Conservation (phyloP, 2,888 invertebrate species). For the Athalia rosae region DNA sequence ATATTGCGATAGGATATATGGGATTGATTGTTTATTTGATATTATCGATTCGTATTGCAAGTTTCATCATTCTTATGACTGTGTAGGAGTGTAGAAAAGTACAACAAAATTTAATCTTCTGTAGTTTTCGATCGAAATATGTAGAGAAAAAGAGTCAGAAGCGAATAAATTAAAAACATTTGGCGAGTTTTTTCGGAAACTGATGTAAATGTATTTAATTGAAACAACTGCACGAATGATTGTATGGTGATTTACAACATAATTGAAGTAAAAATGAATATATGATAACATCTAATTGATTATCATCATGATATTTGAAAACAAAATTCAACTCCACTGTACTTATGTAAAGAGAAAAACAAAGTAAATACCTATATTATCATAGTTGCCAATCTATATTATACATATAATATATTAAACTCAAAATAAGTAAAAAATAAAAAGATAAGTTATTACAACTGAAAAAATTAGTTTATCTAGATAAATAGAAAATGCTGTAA, state of each 20-base stretch:
- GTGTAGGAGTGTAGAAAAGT: conserved; percentile 9
- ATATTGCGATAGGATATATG: no score
- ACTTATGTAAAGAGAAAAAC: conserved; percentile 59
- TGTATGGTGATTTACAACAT: not conserved
- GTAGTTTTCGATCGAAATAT: not conserved
- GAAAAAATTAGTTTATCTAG: conserved; percentile 30
- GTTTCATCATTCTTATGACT: not conserved
- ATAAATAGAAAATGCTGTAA: conserved; percentile 36
- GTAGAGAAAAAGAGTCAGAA: not conserved
- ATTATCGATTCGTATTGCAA: not conserved
- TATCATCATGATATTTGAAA: conserved; percentile 40
- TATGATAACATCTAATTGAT: not conserved
- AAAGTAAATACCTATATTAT: conserved; percentile 14
- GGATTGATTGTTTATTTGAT: not conserved
- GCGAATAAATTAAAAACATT: not conserved
- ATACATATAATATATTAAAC: conserved; percentile 18
- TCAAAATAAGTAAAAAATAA: conserved; percentile 11
- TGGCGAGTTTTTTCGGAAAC: not conserved
- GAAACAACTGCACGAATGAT: not conserved
- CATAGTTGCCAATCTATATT: not conserved
- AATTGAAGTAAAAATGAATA: conserved; percentile 21
- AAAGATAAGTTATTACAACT: conserved; percentile 7
- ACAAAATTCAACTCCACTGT: conserved; percentile 52
- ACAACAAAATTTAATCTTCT: not conserved
- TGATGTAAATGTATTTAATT: not conserved